Evolutionary conservation across 35 echinoderm and acorn worm genomes (phyloP).

Genomic region (Hemicentrotus pulcherrimus): DNA sequence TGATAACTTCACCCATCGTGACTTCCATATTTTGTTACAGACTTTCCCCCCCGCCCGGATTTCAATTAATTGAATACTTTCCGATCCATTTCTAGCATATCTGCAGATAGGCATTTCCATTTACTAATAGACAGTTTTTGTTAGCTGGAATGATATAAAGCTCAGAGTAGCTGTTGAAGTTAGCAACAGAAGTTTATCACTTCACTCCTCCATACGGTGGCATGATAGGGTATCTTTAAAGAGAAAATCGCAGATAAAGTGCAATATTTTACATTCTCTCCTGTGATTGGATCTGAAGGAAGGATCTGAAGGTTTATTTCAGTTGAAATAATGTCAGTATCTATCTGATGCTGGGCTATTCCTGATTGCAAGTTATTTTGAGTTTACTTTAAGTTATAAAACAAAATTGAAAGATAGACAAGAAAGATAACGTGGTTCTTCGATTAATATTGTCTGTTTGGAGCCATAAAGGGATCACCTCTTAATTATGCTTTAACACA

Average conservation of each 20-base stretch:
- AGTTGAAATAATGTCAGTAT: too few relatives aligned
- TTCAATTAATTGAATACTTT: background rate
- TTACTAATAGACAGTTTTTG: background rate
- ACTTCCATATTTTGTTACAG: background rate
- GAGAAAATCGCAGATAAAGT: background rate
- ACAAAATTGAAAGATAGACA: too few relatives aligned
- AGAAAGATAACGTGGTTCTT: too few relatives aligned
- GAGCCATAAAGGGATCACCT: too few relatives aligned
- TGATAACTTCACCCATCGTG: background rate
- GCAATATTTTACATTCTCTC: background rate
- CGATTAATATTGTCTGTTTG: too few relatives aligned
- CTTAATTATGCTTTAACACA: too few relatives aligned
- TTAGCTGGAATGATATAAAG: background rate
- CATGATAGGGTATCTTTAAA: background rate
- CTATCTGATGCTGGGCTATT: too few relatives aligned
- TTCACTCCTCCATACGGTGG: background rate
- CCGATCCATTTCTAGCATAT: background rate
- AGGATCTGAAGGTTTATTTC: too few relatives aligned
- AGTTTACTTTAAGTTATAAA: too few relatives aligned
- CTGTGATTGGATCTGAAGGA: background rate
- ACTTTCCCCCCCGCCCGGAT: background rate
- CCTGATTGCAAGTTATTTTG: too few relatives aligned
- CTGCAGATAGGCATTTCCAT: background rate
- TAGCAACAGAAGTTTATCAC: background rate
- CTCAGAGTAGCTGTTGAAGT: background rate